A percentile compares a stretch with the other conserved stretches of the same genome.
Conservation (phyloP, 2,113 vertebrate species). For the human (Homo sapiens) region GRCh38 chr4:89334501-89335000, state of each 20-base stretch:
- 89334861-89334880: background rate
- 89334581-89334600: background rate
- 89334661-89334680: background rate
- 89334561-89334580: background rate
- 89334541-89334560: background rate
- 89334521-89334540: background rate
- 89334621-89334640: background rate
- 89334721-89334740: background rate
- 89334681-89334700: background rate
- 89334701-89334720: background rate
- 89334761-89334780: background rate
- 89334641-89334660: background rate
- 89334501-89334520: background rate
- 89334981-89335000: background rate
- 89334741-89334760: background rate
- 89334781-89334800: background rate
- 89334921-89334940: background rate
- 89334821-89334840: background rate
- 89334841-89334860: background rate
- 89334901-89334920: background rate
- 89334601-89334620: background rate
- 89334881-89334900: slow-evolving; percentile 23
- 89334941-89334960: background rate
- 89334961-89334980: background rate
- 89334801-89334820: background rate